Evolutionary conservation across 2,113 vertebrate genomes (phyloP).

Genomic region (Lathamus discolor): DNA sequence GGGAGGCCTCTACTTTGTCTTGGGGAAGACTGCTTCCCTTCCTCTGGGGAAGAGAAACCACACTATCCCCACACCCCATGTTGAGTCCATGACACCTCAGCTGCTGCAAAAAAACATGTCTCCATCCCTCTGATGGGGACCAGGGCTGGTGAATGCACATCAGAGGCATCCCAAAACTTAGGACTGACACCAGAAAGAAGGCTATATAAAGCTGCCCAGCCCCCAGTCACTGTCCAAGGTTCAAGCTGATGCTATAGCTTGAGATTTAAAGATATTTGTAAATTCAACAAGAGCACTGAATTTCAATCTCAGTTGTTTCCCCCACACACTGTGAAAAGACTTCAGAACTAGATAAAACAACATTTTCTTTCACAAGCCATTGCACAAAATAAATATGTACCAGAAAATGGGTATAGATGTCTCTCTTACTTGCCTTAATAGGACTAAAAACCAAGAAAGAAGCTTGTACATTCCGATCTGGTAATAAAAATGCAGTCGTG

Average conservation of each 20-base stretch:
- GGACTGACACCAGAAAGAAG: not conserved
- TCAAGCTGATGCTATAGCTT: not conserved
- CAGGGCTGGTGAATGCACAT: too few species aligned
- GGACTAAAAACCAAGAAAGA: not conserved
- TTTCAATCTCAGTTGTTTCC: not conserved
- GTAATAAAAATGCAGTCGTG: constrained; percentile 10
- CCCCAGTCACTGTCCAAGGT: not conserved
- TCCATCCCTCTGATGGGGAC: rapidly evolving
- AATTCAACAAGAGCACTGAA: not conserved
- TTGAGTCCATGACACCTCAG: rapidly evolving
- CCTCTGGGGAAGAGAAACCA: not conserved
- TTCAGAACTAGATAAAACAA: constrained; percentile 7
- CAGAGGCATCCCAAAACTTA: not conserved
- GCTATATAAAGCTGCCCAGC: not conserved
- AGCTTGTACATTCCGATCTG: not conserved
- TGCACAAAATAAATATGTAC: constrained; percentile 45
- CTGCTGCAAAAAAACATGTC: rapidly evolving
- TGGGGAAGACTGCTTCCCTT: not conserved
- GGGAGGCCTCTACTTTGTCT: not conserved
- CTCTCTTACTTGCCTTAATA: constrained; percentile 9
- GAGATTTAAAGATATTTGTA: not conserved
- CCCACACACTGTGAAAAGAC: not conserved
- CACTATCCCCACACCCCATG: rapidly evolving
- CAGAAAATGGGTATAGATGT: constrained; percentile 13
- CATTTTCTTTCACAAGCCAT: constrained; percentile 17